phyloP scores from a whole-genome alignment of 2,888 invertebrate species.

The Protonemura montana region DNA sequence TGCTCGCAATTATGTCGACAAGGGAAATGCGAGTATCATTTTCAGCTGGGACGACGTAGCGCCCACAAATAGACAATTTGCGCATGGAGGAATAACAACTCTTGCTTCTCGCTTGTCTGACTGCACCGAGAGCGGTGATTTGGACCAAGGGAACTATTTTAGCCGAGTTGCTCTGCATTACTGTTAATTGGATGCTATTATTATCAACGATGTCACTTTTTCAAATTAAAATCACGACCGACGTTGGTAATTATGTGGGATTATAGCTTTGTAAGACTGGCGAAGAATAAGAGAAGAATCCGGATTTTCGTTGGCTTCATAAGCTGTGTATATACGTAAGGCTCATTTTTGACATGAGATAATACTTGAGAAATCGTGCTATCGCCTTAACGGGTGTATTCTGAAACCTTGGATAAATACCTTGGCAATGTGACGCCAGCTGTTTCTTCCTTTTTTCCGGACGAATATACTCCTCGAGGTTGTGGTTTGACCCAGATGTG shows the following conservation, averaged over 20 bases:
- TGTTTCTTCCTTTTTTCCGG: too few species aligned
- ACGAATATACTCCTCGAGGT: too few species aligned
- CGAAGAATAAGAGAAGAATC: not conserved
- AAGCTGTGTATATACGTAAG: too few species aligned
- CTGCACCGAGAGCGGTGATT: not conserved
- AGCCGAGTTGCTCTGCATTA: not conserved
- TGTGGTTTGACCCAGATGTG: too few species aligned
- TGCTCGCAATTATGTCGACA: not conserved
- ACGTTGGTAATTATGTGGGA: not conserved
- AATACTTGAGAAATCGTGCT: too few species aligned
- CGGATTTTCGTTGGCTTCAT: not conserved
- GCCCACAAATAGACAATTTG: not conserved
- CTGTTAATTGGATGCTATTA: not conserved
- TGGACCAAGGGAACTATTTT: not conserved
- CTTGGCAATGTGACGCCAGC: too few species aligned
- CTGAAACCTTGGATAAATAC: too few species aligned
- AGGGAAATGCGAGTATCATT: not conserved
- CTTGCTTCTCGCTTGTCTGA: not conserved
- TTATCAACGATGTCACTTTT: not conserved
- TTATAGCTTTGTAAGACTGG: not conserved
- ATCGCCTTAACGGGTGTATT: too few species aligned
- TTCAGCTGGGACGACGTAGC: not conserved
- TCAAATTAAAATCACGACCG: not conserved
- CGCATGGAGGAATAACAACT: not conserved
- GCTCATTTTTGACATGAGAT: too few species aligned